Base-by-base conservation (phyloP, 2,797 vertebrate species). In the Falco concolor region DNA sequence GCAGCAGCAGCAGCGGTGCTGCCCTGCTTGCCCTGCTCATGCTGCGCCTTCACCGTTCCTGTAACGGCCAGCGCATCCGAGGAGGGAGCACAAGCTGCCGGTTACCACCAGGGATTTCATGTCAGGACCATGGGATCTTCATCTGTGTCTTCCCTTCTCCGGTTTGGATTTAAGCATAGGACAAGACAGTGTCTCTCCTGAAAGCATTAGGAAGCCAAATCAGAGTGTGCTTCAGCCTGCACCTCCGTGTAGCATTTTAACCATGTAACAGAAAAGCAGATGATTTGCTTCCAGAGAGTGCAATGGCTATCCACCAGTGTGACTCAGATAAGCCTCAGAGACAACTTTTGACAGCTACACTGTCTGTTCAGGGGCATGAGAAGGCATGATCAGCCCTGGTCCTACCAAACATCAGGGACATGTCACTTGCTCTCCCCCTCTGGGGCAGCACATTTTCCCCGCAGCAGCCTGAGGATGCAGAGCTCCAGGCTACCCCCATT, bases 1-100 rank as follows among this genome's bases (percentile, higher is more conserved):
- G 32, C 12, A 22, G 14, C 49, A 32, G 2, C 2, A 20, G 12
- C 47, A 68, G 44, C 50, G 0, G 1, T 9, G 45, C 44, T 68
- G 53, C 50, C 68, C 60, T 53, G 38, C 59, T 79, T 49, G 68
- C 28, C 23, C 60, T 13, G 10, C 30, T 15, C 22, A 22, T 27
- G 67, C 44, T 30, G 10, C 23, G 28, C 28, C 63, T 74, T 52
- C 65, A n/a, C 16, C 32, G 20, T 1, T 45, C 22, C 16, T 83
- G 19, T 52, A 80, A 44, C 13, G n/a, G 9, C 17, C 20, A 63
- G 12, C 0, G 3, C 1, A 0, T 11, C 15, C 19, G 42, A 89
- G 23, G 8, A 70, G 44, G 9, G 38, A 54, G 8, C 13, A 52
- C 5, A 18, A 68, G 13, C 18, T 56, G 49, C 27, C 45, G 17